These are phyloP conservation scores for Ecliptopera silaceata DNA, from an alignment of 2,888 invertebrate genomes.

Conservation along the genomic window DNA sequence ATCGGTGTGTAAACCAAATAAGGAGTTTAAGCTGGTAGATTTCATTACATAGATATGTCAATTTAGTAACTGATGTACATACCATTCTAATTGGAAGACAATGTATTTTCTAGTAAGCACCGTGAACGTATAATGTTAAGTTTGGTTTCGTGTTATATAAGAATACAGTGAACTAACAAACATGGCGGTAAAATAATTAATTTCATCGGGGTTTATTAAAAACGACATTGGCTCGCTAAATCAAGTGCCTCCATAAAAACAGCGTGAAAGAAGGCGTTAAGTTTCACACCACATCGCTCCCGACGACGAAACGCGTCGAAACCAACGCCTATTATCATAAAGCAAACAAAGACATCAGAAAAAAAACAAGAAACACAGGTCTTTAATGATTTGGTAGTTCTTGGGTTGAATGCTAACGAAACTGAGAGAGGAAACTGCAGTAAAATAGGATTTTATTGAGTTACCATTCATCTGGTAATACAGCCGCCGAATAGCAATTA, in stretches of 20 bases:
- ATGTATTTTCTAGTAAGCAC: background rate
- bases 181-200: constrained; percentile 55
- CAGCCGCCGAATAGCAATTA: constrained; percentile 55
- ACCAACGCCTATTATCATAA: constrained; percentile 82
- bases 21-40: background rate
- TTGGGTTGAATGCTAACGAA: constrained; percentile 76
- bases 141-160: constrained; percentile 36
- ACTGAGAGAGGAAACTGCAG: constrained; percentile 71
- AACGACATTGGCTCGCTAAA: constrained; percentile 74
- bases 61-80: no score
- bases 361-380: constrained; percentile 74
- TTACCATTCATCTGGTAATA: constrained; percentile 57
- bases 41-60: no score
- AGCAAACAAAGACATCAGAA: constrained; percentile 71
- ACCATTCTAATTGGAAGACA: background rate
- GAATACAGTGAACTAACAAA: constrained; percentile 48
- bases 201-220: constrained; percentile 65
- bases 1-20: background rate
- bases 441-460: constrained; percentile 74
- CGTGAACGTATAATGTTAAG: constrained; percentile 5
- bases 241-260: constrained; percentile 76
- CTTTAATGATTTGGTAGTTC: constrained; percentile 78
- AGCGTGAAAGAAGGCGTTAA: constrained; percentile 78
- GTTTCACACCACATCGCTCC: constrained; percentile 78
- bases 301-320: constrained; percentile 63